phyloP scores from a whole-genome alignment of 2,113 vertebrate species.

The Hyla sarda region DNA sequence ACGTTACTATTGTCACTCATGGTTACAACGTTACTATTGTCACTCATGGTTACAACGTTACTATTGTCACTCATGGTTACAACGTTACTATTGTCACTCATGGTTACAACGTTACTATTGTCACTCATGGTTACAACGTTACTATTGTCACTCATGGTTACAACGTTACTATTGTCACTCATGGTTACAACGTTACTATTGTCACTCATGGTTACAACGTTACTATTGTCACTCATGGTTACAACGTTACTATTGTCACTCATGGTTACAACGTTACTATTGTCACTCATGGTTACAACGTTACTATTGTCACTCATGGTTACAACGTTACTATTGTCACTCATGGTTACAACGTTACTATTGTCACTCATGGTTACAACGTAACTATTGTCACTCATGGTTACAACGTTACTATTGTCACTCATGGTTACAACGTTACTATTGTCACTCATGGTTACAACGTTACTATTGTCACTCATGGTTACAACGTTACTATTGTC shows the following conservation, averaged over 20 bases:
- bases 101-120: too few relatives aligned
- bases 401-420: not conserved
- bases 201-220: too few relatives aligned
- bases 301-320: too few relatives aligned
- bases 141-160: too few relatives aligned
- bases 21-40: not conserved
- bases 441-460: not conserved
- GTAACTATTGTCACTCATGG: not conserved
- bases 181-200: not conserved
- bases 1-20: too few relatives aligned
- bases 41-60: too few relatives aligned
- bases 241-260: not conserved
- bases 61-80: not conserved
- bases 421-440: too few relatives aligned
- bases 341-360: not conserved
- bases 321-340: too few relatives aligned
- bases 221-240: not conserved
- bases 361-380: too few relatives aligned
- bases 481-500: too few relatives aligned
- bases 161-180: too few relatives aligned
- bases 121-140: not conserved
- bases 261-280: too few relatives aligned
- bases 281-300: not conserved
- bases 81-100: not conserved
- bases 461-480: not conserved